Evolutionary conservation across 2,797 vertebrate species (phyloP).

Genomic region (Periparus ater): DNA sequence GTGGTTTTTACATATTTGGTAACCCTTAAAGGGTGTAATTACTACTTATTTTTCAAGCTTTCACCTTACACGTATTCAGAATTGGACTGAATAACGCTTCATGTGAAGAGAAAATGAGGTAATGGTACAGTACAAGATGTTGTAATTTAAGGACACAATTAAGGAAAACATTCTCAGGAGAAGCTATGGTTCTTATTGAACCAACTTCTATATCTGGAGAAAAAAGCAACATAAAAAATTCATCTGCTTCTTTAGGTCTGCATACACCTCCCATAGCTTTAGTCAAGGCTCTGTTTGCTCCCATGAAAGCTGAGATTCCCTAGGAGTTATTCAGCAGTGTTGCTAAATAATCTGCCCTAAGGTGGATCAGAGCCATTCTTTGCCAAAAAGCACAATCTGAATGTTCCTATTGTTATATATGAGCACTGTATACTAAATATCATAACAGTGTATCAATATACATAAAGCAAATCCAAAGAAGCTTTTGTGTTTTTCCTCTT

Average conservation of each 20-base stretch:
- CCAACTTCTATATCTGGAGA: neutral
- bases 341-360: neutral
- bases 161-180: neutral
- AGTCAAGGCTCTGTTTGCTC: neutral
- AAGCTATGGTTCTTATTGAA: neutral
- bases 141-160: neutral
- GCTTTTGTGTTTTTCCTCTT: neutral
- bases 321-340: neutral
- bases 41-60: neutral
- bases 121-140: neutral
- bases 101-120: neutral
- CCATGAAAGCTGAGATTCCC: neutral
- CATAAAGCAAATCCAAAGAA: neutral
- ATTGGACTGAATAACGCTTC: neutral
- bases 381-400: neutral
- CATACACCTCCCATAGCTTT: neutral
- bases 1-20: neutral
- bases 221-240: neutral
- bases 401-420: neutral
- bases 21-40: neutral
- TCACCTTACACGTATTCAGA: neutral
- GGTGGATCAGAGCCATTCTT: neutral
- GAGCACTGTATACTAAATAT: neutral
- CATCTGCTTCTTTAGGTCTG: neutral
- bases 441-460: neutral